Evolutionary conservation across 2,797 vertebrate genomes (phyloP), one percentile per base, ranked within the genome.

Genomic region (Protosalanx chinensis): DNA sequence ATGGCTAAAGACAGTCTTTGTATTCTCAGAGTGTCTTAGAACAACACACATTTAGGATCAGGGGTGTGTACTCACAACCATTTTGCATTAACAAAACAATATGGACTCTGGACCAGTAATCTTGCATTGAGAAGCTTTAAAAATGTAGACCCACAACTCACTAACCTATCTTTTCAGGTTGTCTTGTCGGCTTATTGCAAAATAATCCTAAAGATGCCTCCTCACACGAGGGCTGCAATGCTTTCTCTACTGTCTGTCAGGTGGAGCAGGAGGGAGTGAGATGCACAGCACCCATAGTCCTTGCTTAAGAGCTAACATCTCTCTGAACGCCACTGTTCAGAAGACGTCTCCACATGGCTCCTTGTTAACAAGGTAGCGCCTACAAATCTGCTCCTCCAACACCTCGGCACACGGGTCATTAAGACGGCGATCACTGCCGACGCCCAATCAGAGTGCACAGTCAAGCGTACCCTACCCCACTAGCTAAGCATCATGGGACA

Each of bases 351-450:
- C 82, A 84, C 88, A 85, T 61, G 84, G 82, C 68, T 84, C 68
- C 89, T 89, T 86, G 87, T 91, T 90, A 91, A 90, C 87, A 81
- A 82, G 74, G 85, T 89, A 84, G 77, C 87, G 67, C 89, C 84
- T 91, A 77, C 81, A 78, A 86, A 90, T 84, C 86, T 86, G 88
- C 86, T 87, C 83, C 82, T 67, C 68, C 76, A 87, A 89, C 87
- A 89, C 89, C 82, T 90, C 84, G 76, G 79, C 74, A 76, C 79
- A 70, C 3, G 61, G 86, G 85, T 86, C 84, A 86, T 84, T 84
- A 85, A 76, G 16, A 74, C 53, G 0, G 72, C 59, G 46, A 80
- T 72, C 32, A 20, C 72, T 29, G 77, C 74, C 35, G 76, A 81
- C 23, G 67, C 71, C 83, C 82, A 80, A 79, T 86, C 82, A 74